Conservation (phyloP, 2,888 invertebrate species). For the Nebria brevicollis region DNA sequence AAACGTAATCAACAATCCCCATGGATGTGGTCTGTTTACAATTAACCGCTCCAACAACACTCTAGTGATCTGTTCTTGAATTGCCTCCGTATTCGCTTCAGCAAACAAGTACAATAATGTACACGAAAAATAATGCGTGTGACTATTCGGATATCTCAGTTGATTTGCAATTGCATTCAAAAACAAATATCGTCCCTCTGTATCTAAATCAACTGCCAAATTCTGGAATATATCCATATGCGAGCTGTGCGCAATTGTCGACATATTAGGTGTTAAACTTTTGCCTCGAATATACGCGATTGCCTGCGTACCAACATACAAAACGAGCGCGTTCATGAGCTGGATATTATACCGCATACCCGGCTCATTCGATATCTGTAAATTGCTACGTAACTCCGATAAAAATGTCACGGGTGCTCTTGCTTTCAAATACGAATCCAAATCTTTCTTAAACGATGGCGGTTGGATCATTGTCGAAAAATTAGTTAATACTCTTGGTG, state of each 20-base stretch:
- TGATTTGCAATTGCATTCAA: constrained; percentile 99
- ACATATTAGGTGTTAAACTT: constrained; percentile 92
- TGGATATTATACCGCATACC: constrained; percentile 95
- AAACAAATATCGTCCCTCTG: constrained; percentile 97
- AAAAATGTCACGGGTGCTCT: constrained; percentile 95
- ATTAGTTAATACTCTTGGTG: constrained; percentile 90
- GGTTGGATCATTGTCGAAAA: constrained; percentile 89
- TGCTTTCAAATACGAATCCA: constrained; percentile 96
- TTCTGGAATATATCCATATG: constrained; percentile 99
- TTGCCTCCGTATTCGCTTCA: constrained; percentile 96
- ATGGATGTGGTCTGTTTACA: constrained; percentile 98
- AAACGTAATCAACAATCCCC: constrained; percentile 98
- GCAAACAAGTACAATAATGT: constrained; percentile 96
- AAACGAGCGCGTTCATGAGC: constrained; percentile 95
- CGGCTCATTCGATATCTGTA: constrained; percentile 89
- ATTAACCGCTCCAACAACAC: constrained; percentile 96
- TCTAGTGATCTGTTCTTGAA: constrained; percentile 98
- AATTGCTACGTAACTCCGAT: constrained; percentile 88
- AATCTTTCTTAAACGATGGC: constrained; percentile 89
- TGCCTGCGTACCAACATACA: constrained; percentile 98
- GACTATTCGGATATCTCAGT: constrained; percentile 98
- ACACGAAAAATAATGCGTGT: constrained; percentile 99
- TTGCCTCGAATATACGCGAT: constrained; percentile 91
- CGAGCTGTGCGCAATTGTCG: constrained; percentile 97
- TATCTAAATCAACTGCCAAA: constrained; percentile 96